Evolutionary conservation across 2,797 vertebrate genomes (phyloP).

Genomic region (Gymnoscopelus braueri): DNA sequence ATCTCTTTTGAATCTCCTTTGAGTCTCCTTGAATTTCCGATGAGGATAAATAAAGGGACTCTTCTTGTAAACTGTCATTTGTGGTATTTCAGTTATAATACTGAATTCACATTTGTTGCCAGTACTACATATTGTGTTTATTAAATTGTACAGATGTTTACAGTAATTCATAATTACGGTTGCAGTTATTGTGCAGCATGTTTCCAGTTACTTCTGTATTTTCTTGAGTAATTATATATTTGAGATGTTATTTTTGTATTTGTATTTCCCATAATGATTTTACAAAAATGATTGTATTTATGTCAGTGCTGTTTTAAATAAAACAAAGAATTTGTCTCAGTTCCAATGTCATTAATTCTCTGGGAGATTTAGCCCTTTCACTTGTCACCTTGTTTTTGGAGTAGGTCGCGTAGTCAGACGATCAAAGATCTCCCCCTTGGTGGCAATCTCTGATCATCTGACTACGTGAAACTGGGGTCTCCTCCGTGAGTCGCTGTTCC

Average conservation of each 20-base stretch:
- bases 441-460: too few species aligned
- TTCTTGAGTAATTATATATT: not conserved
- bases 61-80: not conserved
- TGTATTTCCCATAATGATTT: not conserved
- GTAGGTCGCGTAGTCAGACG: too few species aligned
- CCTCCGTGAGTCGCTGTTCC: not conserved
- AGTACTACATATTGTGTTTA: not conserved
- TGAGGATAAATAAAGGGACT: too few species aligned
- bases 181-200: not conserved
- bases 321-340: not conserved
- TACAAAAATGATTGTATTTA: not conserved
- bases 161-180: not conserved
- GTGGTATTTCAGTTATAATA: not conserved
- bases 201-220: not conserved
- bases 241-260: conserved; percentile 11
- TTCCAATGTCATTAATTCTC: not conserved
- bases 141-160: not conserved
- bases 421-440: not conserved
- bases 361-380: not conserved
- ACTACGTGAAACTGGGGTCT: not conserved
- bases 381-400: too few species aligned
- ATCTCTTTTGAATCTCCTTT: too few species aligned
- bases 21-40: not conserved
- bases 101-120: not conserved
- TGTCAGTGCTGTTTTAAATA: not conserved